These are phyloP conservation scores for Anas platyrhynchos DNA, from an alignment of 2,113 vertebrate genomes.

Conservation along the genomic window DNA sequence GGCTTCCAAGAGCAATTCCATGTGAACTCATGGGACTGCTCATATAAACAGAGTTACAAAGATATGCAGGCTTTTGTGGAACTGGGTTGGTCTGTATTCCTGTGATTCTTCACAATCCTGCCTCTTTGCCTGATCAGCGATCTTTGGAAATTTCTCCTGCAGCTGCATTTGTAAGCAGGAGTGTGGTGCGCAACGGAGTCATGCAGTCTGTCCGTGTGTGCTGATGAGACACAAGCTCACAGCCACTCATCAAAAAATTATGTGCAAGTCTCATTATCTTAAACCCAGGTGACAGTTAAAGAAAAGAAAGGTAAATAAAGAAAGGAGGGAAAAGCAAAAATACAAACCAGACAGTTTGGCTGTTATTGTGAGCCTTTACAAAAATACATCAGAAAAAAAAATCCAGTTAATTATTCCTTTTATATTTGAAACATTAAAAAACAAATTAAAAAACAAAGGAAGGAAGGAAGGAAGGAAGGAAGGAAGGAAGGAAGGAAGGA, in stretches of 20 bases:
- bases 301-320: not conserved
- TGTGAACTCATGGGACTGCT: conserved; percentile 10
- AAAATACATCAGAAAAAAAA: not conserved
- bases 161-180: not conserved
- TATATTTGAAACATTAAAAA: not conserved
- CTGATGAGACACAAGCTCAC: not conserved
- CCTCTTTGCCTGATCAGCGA: not conserved
- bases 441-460: not conserved
- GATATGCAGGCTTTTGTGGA: not conserved
- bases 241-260: not conserved
- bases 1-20: not conserved
- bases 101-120: not conserved
- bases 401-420: not conserved
- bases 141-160: not conserved
- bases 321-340: not conserved
- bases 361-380: not conserved
- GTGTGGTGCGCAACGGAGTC: accelerated
- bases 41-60: not conserved
- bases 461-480: too few relatives aligned
- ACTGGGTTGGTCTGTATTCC: not conserved
- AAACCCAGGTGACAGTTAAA: not conserved
- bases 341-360: not conserved
- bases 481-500: too few relatives aligned
- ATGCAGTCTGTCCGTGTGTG: not conserved
- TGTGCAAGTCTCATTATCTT: not conserved